Base-by-base conservation (phyloP, 2,888 invertebrate genomes). In the Arrhopalites spinosus region DNA sequence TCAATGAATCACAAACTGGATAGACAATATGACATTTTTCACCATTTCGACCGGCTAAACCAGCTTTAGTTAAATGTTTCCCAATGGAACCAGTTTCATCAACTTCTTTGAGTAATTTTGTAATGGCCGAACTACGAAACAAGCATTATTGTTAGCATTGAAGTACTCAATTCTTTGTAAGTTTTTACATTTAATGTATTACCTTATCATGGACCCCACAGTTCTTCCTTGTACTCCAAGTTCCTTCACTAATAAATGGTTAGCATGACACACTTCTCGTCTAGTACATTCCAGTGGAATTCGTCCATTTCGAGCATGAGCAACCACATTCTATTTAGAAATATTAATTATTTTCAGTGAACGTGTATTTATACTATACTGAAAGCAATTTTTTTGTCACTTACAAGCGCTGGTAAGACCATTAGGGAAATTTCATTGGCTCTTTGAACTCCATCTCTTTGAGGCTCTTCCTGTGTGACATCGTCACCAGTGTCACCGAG, bases 231-330 rank as follows among this genome's bases (percentile, higher is more conserved):
- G 45, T 27, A 53, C 47, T 15, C 81, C 81, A 17, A 81, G 50
- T 23, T 79, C 75, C 23, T 72, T 63, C 0, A 79, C 78, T 2
- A 82, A 76, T 13, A 78, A 17, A 56, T 75, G 74, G 67, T 81
- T 82, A 0, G 80, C 78, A 11, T 47, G 25, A 59, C 82, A 82
- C 1, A 82, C 78, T 50, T 79, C 78, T 27, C 79, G 75, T 30
- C 78, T 74, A 2, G 79, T 80, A 50, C 82, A 82, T 11, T 80
- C 73, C 0, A 78, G 47, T 1, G 82, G 82, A 43, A 82, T 77
- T 8, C 79, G 74, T 17, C 78, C 75, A 67, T 81, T 79, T 68
- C 76, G 67, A 11, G 81, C 81, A 74, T 82, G 81, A 0, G 81
- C 79, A 5, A 80, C 79, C 1, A 79, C 80, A 27, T 78, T 78